Evolutionary conservation across 2,113 vertebrate genomes (phyloP), one percentile per base, ranked within the genome.

Genomic region (Indicator indicator): DNA sequence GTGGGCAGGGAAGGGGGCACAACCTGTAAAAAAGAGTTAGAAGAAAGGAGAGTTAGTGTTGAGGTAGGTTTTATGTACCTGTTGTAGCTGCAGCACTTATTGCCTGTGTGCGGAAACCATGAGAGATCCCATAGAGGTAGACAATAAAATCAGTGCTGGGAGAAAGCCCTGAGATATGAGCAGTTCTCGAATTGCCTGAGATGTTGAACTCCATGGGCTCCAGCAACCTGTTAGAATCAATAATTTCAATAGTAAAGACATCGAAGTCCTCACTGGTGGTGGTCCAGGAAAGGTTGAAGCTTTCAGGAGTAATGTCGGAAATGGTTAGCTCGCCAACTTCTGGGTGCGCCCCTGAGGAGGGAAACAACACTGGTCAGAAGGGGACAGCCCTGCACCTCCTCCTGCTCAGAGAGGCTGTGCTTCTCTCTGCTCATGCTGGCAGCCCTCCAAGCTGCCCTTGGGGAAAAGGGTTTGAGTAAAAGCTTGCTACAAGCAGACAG

Each of bases 171-270:
- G 98, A 97, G 97, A 99, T 97, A 72, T 98, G 96, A 93, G 97
- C 95, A 60, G 97, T 98, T 94, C 97, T 97, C 73, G 97, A 97
- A 96, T 95, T 92, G 89, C 95, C 97, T 68, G 99, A 98, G 81
- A 99, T 20, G 88, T 98, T 99, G 97, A 98, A 98, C 94, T 98
- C 98, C 96, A 95, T 95, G 48, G 97, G 98, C 94, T 99, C 98
- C 97, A 97, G 97, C 95, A 98, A 98, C 99, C 98, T 99, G 98
- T 98, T 98, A 84, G 99, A 99, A 98, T 99, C 99, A 99, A 99
- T 98, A 97, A 99, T 98, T 98, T 99, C 99, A 98, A 99, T 97
- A 96, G 98, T 98, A 98, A 99, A 99, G 95, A 75, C 46, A 94
- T 99, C 98, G 94, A 99, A 98, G 85, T 96, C 94, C 72, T 98